These are phyloP conservation scores for Pheosia gnoma DNA, from an alignment of 2,888 invertebrate genomes.

Conservation along the genomic window DNA sequence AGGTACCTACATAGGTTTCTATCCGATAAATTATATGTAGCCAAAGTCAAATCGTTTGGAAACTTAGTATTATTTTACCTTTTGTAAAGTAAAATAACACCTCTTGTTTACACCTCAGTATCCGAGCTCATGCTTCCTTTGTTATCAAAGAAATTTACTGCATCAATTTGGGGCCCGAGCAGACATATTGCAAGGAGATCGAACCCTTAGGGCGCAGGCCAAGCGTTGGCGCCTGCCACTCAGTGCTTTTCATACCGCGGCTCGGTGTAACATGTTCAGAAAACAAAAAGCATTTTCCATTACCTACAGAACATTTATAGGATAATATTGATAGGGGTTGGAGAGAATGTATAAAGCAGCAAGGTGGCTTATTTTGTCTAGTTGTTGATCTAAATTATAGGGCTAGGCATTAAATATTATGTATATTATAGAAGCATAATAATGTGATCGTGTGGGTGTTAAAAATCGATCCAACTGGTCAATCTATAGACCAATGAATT, in stretches of 20 bases:
- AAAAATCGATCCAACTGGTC: not conserved
- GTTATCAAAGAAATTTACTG: not conserved
- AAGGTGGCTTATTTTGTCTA: too few relatives aligned
- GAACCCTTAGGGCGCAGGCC: slow-evolving; percentile 16
- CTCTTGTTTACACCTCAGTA: not conserved
- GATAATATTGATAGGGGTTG: not conserved
- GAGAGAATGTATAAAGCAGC: not conserved
- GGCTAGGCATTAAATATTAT: too few relatives aligned
- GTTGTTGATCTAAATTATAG: too few relatives aligned
- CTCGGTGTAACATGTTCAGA: not conserved
- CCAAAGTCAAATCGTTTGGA: too few relatives aligned
- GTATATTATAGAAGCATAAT: too few relatives aligned
- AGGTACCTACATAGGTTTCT: too few relatives aligned
- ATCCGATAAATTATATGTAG: too few relatives aligned
- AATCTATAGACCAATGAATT: not conserved
- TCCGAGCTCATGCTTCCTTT: not conserved
- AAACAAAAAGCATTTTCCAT: slow-evolving; percentile 9
- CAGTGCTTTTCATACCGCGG: not conserved
- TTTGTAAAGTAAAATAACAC: not conserved
- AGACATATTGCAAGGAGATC: slow-evolving; percentile 21
- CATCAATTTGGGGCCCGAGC: slow-evolving; percentile 6
- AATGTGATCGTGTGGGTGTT: too few relatives aligned
- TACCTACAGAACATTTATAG: too few relatives aligned
- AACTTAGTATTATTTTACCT: too few relatives aligned
- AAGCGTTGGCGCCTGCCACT: not conserved